Conservation (phyloP, 2,888 invertebrate species). For the Diarsia mendica region DNA sequence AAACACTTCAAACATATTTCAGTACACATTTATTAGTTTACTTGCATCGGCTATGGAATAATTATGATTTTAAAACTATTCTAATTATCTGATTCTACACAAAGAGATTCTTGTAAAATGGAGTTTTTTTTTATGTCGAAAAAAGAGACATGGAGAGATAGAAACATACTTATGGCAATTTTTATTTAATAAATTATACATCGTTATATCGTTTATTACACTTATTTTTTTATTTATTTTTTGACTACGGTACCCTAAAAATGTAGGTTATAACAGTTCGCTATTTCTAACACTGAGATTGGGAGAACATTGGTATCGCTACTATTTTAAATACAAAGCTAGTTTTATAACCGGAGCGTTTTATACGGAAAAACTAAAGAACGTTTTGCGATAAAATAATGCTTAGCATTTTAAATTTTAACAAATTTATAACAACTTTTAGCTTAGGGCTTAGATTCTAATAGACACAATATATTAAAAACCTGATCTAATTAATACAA, state of each 20-base stretch:
- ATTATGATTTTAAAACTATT: not conserved
- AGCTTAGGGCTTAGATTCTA: not conserved
- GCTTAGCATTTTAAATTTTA: not conserved
- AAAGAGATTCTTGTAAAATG: not conserved
- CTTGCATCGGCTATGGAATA: not conserved
- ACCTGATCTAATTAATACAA: not conserved
- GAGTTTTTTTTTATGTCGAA: not conserved
- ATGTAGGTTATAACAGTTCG: too few relatives aligned
- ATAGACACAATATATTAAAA: not conserved
- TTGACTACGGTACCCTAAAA: too few relatives aligned
- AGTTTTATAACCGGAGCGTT: not conserved
- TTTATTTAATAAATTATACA: not conserved
- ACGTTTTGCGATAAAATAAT: not conserved
- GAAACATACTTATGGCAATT: not conserved
- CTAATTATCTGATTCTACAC: not conserved
- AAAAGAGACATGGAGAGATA: not conserved
- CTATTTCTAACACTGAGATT: not conserved
- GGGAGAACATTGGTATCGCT: not conserved
- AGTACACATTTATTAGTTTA: slow-evolving; percentile 27
- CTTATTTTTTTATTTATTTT: too few relatives aligned
- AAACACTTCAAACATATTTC: slow-evolving; percentile 17
- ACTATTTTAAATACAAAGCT: not conserved
- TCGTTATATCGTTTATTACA: not conserved
- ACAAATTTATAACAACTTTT: not conserved
- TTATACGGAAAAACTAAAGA: not conserved